phyloP scores from a whole-genome alignment of 2,888 invertebrate species.

The Eulithis testata region DNA sequence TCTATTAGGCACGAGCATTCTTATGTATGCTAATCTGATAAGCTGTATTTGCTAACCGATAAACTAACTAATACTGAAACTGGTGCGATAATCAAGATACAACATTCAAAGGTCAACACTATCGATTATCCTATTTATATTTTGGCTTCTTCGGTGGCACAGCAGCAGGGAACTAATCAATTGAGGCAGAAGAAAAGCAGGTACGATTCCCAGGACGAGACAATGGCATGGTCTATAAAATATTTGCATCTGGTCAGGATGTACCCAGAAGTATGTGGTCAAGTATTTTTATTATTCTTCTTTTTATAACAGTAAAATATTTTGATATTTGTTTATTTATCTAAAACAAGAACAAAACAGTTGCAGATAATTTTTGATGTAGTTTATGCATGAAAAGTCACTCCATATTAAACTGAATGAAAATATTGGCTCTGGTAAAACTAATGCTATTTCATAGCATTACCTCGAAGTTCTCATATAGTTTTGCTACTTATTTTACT shows the following conservation, averaged over 20 bases:
- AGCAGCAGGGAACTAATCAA: not conserved
- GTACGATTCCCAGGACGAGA: not conserved
- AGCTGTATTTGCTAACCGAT: not conserved
- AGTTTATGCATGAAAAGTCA: not conserved
- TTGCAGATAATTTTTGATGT: not conserved
- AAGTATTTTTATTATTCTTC: no score
- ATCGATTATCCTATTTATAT: not conserved
- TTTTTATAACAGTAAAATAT: no score
- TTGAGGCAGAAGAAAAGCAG: not conserved
- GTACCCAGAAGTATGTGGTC: no score
- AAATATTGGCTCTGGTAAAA: slow-evolving; percentile 6
- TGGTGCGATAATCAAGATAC: not conserved
- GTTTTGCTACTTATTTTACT: slow-evolving; percentile 66
- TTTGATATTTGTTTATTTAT: not conserved
- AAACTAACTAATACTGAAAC: not conserved
- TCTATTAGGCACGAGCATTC: slow-evolving; percentile 7
- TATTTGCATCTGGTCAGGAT: no score
- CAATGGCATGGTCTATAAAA: no score
- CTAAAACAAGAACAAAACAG: not conserved
- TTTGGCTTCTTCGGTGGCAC: not conserved
- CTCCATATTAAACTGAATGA: slow-evolving; percentile 1
- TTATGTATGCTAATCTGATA: not conserved
- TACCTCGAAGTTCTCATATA: slow-evolving; percentile 50
- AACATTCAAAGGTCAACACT: not conserved
- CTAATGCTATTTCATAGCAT: slow-evolving; percentile 8